phyloP scores from a whole-genome alignment of 2,888 invertebrate species.

The Apamea anceps region DNA sequence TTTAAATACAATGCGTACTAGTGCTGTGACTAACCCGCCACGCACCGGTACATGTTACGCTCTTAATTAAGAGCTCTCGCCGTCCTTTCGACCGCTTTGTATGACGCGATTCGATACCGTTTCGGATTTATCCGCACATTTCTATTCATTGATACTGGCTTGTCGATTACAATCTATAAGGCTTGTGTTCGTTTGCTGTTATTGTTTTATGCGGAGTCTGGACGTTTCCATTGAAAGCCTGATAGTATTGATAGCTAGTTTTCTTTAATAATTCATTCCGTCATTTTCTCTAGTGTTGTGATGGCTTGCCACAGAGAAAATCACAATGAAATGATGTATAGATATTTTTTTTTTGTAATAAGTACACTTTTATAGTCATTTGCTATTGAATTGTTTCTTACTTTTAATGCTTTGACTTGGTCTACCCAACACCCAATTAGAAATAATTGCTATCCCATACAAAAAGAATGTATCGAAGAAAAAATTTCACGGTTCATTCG shows the following conservation, averaged over 20 bases:
- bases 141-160: constrained; percentile 48
- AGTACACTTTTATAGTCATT: neutral
- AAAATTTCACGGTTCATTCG: constrained; percentile 33
- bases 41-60: constrained; percentile 76
- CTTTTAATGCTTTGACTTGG: neutral
- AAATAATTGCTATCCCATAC: constrained; percentile 10
- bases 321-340: neutral
- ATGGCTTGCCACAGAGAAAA: neutral
- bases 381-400: neutral
- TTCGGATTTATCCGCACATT: constrained; percentile 44
- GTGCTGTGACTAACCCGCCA: constrained; percentile 75
- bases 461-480: constrained; percentile 24
- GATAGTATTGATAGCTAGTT: neutral
- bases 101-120: constrained; percentile 60
- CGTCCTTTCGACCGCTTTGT: constrained; percentile 64
- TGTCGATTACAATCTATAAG: constrained; percentile 39
- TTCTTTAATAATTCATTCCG: neutral
- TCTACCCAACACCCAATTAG: constrained; percentile 3
- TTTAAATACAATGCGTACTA: constrained; percentile 50
- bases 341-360: neutral
- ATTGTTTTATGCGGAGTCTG: constrained; percentile 26
- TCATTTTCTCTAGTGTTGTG: constrained; percentile 1
- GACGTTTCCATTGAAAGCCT: neutral
- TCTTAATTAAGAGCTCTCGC: constrained; percentile 80
- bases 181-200: constrained; percentile 32